A percentile compares a stretch with the other conserved stretches of the same genome.
phyloP scores from a whole-genome alignment of 1,140 invertebrate genomes.

The Andricus grossulariae region DNA sequence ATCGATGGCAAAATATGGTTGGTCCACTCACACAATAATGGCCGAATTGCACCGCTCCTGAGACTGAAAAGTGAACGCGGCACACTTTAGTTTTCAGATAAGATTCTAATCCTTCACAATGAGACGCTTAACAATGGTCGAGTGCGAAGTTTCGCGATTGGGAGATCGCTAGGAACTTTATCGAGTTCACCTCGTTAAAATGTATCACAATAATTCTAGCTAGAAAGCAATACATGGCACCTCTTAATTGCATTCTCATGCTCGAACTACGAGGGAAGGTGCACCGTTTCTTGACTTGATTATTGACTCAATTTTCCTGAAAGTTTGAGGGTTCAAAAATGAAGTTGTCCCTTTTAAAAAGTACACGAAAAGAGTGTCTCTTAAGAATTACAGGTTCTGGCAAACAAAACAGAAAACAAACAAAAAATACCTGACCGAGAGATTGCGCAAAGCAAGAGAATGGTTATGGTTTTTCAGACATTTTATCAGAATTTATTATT shows the following conservation, averaged over 20 bases:
- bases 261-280: too few species aligned
- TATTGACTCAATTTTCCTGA: too few species aligned
- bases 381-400: background rate
- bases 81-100: slow-evolving; percentile 15
- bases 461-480: slow-evolving; percentile 61
- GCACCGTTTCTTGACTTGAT: too few species aligned
- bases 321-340: too few species aligned
- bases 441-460: slow-evolving; percentile 47
- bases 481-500: slow-evolving; percentile 77
- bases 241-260: too few species aligned
- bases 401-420: background rate
- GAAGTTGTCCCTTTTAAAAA: background rate
- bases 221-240: background rate
- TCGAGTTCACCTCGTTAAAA: background rate
- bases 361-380: background rate
- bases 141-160: background rate
- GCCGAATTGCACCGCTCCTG: slow-evolving; percentile 12
- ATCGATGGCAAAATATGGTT: slow-evolving; percentile 23
- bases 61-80: slow-evolving; percentile 22
- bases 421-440: background rate
- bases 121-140: background rate
- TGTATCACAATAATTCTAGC: background rate
- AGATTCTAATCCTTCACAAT: background rate
- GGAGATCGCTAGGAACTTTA: background rate
- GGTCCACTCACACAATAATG: slow-evolving; percentile 14